Conservation (phyloP, 2,888 invertebrate species). For the Chydorus sphaericus region DNA sequence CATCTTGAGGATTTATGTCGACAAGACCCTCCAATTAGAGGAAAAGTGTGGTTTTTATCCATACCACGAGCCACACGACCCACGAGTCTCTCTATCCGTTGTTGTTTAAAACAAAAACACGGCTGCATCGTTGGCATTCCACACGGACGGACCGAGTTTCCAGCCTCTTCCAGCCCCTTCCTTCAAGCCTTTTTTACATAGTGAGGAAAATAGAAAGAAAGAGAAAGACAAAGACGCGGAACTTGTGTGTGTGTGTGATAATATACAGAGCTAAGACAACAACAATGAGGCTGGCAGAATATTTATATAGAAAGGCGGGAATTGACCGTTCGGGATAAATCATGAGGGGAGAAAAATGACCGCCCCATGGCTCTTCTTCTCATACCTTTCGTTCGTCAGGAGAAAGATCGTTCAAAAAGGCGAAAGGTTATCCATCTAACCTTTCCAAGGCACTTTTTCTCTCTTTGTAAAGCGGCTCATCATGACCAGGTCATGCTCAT, state of each 20-base stretch:
- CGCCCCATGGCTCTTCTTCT: neutral
- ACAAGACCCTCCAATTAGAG: constrained; percentile 14
- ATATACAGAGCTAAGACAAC: constrained; percentile 7
- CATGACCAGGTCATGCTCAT: too few species aligned
- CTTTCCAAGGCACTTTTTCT: too few species aligned
- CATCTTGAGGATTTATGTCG: constrained; percentile 10
- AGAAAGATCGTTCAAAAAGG: too few species aligned
- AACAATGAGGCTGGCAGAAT: constrained; percentile 4
- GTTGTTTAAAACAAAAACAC: neutral
- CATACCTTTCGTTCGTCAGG: too few species aligned
- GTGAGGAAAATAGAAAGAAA: neutral
- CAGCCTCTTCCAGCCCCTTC: neutral
- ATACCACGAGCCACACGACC: too few species aligned
- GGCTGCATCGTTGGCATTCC: constrained; percentile 1
- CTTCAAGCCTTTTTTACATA: neutral
- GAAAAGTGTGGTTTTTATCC: neutral
- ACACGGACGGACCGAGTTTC: neutral
- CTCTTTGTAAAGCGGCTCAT: too few species aligned
- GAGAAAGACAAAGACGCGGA: neutral
- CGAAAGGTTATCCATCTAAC: too few species aligned
- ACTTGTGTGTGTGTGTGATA: too few species aligned
- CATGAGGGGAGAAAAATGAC: neutral
- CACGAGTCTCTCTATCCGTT: neutral
- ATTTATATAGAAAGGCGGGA: neutral
- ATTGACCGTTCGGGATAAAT: constrained; percentile 5